Percentiles rank a stretch among this genome's conserved stretches.
phyloP scores from a whole-genome alignment of 2,888 invertebrate species.

The Halocaridina rubra region DNA sequence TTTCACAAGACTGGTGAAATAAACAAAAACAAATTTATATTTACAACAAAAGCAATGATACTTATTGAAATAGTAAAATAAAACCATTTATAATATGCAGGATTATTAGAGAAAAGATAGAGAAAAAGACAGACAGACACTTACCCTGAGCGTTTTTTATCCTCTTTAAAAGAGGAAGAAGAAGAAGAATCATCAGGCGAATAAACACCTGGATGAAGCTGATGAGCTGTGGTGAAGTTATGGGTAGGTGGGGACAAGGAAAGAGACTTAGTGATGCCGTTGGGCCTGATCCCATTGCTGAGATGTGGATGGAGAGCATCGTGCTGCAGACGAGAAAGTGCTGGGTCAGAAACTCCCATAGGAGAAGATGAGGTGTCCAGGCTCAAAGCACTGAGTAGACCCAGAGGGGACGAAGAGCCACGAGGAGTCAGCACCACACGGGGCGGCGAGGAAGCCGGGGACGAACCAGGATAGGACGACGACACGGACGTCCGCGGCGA shows the following conservation, averaged over 20 bases:
- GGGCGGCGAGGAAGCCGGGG: constrained; percentile 31
- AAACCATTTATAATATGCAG: no score
- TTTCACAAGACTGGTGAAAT: no score
- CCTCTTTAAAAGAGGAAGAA: constrained; percentile 40
- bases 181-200: constrained; percentile 39
- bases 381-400: constrained; percentile 42
- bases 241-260: constrained; percentile 29
- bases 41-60: no score
- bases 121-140: background rate
- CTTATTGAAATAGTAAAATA: no score
- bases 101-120: no score
- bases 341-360: background rate
- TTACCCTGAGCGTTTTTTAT: constrained; percentile 52
- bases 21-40: no score
- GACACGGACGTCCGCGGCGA: constrained; percentile 29
- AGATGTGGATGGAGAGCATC: constrained; percentile 18
- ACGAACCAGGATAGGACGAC: constrained; percentile 38
- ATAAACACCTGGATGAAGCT: constrained; percentile 41
- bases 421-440: background rate
- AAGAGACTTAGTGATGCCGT: constrained; percentile 43
- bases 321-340: background rate
- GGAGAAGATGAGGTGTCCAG: constrained; percentile 44
- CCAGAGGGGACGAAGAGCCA: constrained; percentile 29
- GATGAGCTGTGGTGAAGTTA: constrained; percentile 25
- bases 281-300: constrained; percentile 20